Conservation (phyloP, 2,797 vertebrate genomes). For the Parotocinclus haroldoi region DNA sequence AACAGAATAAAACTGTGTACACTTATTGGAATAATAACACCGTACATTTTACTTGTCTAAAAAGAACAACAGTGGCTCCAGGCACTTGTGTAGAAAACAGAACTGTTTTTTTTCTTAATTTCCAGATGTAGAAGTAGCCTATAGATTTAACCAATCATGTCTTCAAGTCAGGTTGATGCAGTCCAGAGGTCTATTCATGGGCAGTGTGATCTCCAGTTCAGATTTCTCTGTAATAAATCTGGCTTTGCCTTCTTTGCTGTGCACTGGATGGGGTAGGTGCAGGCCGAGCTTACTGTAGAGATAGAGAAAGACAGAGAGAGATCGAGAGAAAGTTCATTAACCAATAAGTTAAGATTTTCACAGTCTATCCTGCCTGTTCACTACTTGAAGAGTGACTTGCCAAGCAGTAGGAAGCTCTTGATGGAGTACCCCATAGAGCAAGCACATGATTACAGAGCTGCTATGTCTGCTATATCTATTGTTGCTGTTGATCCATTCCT, state of each 20-base stretch:
- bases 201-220: constrained; percentile 81
- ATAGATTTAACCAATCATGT: not conserved
- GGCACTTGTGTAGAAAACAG: too few relatives aligned
- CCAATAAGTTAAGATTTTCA: too few relatives aligned
- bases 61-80: not conserved
- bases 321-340: not conserved
- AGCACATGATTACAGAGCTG: too few relatives aligned
- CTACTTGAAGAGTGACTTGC: too few relatives aligned
- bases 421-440: too few relatives aligned
- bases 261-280: constrained; percentile 81
- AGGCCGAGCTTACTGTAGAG: constrained; percentile 83
- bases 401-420: too few relatives aligned
- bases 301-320: not conserved
- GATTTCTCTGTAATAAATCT: constrained; percentile 74
- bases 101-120: too few relatives aligned
- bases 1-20: too few relatives aligned
- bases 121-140: not conserved
- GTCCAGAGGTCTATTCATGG: constrained; percentile 74
- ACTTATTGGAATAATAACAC: not conserved
- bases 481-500: too few relatives aligned
- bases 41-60: not conserved
- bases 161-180: constrained; percentile 71
- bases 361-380: too few relatives aligned
- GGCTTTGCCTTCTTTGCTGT: constrained; percentile 76
- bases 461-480: too few relatives aligned